These are phyloP conservation scores for Diarsia rubi DNA, from an alignment of 2,888 invertebrate genomes.

Conservation along the genomic window DNA sequence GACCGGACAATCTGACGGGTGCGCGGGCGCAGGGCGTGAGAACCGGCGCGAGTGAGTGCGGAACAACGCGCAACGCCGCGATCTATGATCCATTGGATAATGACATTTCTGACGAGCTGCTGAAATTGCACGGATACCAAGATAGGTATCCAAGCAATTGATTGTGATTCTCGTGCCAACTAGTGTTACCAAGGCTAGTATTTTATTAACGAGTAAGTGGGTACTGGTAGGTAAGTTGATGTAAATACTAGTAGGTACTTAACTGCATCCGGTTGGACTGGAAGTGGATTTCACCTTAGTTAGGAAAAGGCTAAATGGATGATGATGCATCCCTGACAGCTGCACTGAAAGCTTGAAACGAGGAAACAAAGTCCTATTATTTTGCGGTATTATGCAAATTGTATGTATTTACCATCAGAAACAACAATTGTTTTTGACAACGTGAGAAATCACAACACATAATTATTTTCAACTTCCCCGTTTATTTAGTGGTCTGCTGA, in stretches of 20 bases:
- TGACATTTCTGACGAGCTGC: slow-evolving; percentile 49
- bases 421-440: background rate
- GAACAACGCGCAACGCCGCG: slow-evolving; percentile 63
- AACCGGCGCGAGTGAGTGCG: slow-evolving; percentile 71
- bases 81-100: slow-evolving; percentile 65
- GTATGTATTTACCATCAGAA: background rate
- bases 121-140: slow-evolving; percentile 24
- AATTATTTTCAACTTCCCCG: background rate
- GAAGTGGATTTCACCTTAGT: background rate
- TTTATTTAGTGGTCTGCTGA: background rate
- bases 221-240: background rate
- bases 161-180: background rate
- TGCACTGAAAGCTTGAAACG: too few relatives aligned
- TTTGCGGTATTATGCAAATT: too few relatives aligned
- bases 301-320: background rate
- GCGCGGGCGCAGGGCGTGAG: slow-evolving; percentile 81
- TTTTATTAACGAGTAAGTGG: background rate
- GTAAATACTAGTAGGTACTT: background rate
- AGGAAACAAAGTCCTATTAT: too few relatives aligned
- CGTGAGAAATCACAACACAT: background rate
- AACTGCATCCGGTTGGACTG: background rate
- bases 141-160: too few relatives aligned
- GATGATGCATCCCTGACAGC: too few relatives aligned
- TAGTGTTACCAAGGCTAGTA: background rate
- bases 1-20: slow-evolving; percentile 54